A percentile compares a stretch with the other conserved stretches of the same genome.
These are phyloP conservation scores for Psettodes erumei DNA, from an alignment of 2,113 vertebrate genomes.

Conservation along the genomic window DNA sequence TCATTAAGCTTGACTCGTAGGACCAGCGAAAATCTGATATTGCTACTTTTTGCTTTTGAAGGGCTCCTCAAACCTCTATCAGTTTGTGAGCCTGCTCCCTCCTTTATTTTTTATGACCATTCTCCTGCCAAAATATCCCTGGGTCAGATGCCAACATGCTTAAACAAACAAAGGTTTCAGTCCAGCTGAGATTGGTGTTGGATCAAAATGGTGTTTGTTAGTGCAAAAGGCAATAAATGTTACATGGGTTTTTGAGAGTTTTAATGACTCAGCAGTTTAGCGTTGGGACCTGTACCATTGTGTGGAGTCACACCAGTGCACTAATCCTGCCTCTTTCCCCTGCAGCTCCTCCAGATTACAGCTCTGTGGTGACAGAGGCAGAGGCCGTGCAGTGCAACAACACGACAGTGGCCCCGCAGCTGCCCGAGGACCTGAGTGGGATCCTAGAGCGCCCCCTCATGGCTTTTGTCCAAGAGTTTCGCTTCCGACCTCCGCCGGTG, in stretches of 20 bases:
- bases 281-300: conserved; percentile 35
- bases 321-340: conserved; percentile 33
- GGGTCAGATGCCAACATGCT: conserved; percentile 1
- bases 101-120: conserved; percentile 17
- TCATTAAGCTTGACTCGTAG: background rate
- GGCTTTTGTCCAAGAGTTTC: conserved; percentile 93
- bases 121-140: background rate
- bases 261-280: conserved; percentile 44
- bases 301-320: conserved; percentile 23
- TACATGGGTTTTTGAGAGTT: conserved; percentile 19
- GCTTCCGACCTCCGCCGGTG: conserved; percentile 91
- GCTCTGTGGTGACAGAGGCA: conserved; percentile 85
- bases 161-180: conserved; percentile 21
- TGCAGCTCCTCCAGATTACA: conserved; percentile 94
- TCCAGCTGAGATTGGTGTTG: conserved; percentile 10
- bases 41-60: background rate
- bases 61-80: background rate
- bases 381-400: conserved; percentile 70
- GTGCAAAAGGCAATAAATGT: conserved; percentile 6
- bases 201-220: conserved; percentile 16
- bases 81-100: background rate
- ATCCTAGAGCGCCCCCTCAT: conserved; percentile 88
- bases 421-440: conserved; percentile 74
- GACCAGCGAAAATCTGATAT: background rate
- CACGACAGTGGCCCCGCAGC: conserved; percentile 52